These are phyloP conservation scores for Bactericera cockerelli DNA, from an alignment of 1,140 invertebrate genomes.

Conservation along the genomic window DNA sequence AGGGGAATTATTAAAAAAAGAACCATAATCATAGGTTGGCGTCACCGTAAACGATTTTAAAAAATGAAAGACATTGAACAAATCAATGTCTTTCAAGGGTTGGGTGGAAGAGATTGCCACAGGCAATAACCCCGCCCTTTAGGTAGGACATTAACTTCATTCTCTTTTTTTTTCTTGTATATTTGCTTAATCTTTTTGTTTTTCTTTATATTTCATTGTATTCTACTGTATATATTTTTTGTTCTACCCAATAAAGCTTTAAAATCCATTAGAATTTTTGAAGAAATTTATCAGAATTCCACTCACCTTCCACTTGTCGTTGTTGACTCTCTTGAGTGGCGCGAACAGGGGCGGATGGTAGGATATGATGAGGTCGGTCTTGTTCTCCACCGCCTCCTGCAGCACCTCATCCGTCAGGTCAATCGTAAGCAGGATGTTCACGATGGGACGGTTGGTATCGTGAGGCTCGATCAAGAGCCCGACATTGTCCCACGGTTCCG, in stretches of 20 bases:
- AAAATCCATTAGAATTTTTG: too few species aligned
- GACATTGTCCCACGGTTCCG: constrained; percentile 90
- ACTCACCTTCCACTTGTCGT: constrained; percentile 51
- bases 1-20: constrained; percentile 1
- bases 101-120: too few species aligned
- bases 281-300: too few species aligned
- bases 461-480: constrained; percentile 52
- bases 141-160: too few species aligned
- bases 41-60: not conserved
- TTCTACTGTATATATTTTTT: too few species aligned
- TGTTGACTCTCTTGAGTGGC: constrained; percentile 60
- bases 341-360: constrained; percentile 93
- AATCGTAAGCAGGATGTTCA: constrained; percentile 74
- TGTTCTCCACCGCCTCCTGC: constrained; percentile 55
- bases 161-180: too few species aligned
- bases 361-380: constrained; percentile 67
- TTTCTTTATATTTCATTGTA: too few species aligned
- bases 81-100: not conserved
- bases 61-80: not conserved
- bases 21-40: not conserved
- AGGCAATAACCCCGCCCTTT: too few species aligned
- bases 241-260: too few species aligned
- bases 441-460: constrained; percentile 31
- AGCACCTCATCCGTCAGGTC: constrained; percentile 83
- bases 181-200: too few species aligned